These are phyloP conservation scores for Bombus fervidus DNA, from an alignment of 1,140 invertebrate genomes.

Conservation along the genomic window DNA sequence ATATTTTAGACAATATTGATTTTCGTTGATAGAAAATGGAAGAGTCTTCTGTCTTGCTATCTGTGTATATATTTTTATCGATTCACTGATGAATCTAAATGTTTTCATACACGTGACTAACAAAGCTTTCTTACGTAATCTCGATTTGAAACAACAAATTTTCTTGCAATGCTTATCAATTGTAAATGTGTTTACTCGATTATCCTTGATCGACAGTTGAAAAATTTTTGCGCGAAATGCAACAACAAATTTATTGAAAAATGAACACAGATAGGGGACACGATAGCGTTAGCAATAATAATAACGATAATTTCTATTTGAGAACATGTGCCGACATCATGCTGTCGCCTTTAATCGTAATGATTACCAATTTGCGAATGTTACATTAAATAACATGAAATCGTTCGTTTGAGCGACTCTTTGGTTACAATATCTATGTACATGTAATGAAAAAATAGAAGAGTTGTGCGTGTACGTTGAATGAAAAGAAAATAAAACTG, in stretches of 20 bases:
- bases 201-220: neutral
- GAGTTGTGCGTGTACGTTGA: no score
- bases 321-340: neutral
- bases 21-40: no score
- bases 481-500: no score
- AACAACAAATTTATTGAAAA: constrained; percentile 11
- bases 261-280: neutral
- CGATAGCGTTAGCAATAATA: constrained; percentile 3
- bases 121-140: neutral
- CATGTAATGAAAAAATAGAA: neutral
- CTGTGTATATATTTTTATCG: no score
- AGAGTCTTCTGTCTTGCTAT: no score
- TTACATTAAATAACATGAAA: neutral
- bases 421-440: neutral
- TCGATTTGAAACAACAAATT: neutral
- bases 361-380: neutral
- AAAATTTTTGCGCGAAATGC: neutral
- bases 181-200: neutral
- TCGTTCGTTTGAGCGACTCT: neutral
- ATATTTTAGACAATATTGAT: no score
- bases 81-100: no score
- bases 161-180: neutral
- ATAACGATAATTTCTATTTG: constrained; percentile 15
- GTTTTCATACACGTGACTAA: neutral
- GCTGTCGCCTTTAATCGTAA: neutral